Conservation (phyloP, 2,797 vertebrate genomes). For the Mormyrops attenuatus region DNA sequence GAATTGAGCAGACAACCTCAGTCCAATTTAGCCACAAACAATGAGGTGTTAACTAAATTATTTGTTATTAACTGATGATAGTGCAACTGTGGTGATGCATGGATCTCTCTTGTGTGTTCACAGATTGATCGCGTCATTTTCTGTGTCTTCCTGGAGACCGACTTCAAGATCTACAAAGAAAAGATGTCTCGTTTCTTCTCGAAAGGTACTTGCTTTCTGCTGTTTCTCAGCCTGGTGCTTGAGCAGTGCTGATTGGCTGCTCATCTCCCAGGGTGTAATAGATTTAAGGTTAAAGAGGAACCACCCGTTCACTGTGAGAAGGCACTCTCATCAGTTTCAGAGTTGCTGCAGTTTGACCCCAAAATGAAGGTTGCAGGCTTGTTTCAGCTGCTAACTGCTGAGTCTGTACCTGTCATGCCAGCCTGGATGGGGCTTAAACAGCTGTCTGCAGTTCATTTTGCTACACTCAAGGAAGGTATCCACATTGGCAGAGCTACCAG, state of each 20-base stretch:
- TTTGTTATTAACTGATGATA: background rate
- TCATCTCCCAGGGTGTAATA: background rate
- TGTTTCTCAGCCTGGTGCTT: background rate
- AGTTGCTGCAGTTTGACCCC: conserved; percentile 12
- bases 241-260: background rate
- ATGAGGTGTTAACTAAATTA: background rate
- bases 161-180: conserved; percentile 95
- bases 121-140: conserved; percentile 95
- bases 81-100: background rate
- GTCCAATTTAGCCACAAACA: background rate
- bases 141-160: conserved; percentile 95
- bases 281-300: conserved; percentile 11
- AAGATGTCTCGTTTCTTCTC: conserved; percentile 85
- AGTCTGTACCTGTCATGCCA: background rate
- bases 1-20: background rate
- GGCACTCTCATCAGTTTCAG: background rate
- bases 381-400: background rate
- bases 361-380: background rate
- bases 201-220: conserved; percentile 61
- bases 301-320: background rate
- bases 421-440: background rate
- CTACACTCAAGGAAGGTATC: background rate
- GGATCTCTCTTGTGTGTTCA: conserved; percentile 35
- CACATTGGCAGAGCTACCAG: too few relatives aligned
- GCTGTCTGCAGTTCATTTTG: background rate